Percentiles rank a stretch among this genome's conserved stretches.
Conservation (phyloP, 2,113 vertebrate species). For the Ibidorhyncha struthersii region DNA sequence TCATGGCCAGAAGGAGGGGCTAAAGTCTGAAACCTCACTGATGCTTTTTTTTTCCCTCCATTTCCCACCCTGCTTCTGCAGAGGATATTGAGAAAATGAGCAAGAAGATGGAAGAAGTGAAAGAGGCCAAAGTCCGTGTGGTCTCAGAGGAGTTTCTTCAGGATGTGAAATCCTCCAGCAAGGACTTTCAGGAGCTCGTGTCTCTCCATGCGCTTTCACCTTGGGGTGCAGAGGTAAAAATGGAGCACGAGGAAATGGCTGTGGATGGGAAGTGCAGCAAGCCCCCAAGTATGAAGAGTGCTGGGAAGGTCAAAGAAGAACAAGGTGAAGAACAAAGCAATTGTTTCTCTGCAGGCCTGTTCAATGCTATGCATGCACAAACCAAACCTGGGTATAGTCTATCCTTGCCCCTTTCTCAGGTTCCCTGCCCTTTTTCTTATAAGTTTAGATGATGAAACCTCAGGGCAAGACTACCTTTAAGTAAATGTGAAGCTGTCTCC, state of each 20-base stretch:
- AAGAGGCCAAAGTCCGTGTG: conserved; percentile 86
- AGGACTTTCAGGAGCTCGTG: conserved; percentile 86
- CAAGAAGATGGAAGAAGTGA: conserved; percentile 96
- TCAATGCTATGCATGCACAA: neutral
- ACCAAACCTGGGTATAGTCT: neutral
- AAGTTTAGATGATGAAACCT: neutral
- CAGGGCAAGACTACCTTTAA: neutral
- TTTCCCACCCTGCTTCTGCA: conserved; percentile 54
- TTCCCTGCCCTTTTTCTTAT: neutral
- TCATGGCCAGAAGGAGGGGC: neutral
- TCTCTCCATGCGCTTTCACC: conserved; percentile 86
- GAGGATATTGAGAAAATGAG: conserved; percentile 96
- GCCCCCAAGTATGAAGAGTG: conserved; percentile 79
- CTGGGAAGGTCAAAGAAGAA: conserved; percentile 86
- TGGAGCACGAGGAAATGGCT: conserved; percentile 69
- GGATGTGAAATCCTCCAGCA: conserved; percentile 82
- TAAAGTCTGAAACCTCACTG: neutral
- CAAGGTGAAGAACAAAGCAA: conserved; percentile 75
- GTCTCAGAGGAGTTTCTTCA: conserved; percentile 90
- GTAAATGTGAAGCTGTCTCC: neutral
- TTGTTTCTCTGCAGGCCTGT: neutral
- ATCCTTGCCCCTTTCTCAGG: neutral
- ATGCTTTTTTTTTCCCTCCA: neutral
- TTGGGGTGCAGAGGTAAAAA: conserved; percentile 92
- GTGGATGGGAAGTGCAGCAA: conserved; percentile 80